Base-by-base conservation (phyloP, 2,888 invertebrate species). In the Tenthredo scrophulariae region DNA sequence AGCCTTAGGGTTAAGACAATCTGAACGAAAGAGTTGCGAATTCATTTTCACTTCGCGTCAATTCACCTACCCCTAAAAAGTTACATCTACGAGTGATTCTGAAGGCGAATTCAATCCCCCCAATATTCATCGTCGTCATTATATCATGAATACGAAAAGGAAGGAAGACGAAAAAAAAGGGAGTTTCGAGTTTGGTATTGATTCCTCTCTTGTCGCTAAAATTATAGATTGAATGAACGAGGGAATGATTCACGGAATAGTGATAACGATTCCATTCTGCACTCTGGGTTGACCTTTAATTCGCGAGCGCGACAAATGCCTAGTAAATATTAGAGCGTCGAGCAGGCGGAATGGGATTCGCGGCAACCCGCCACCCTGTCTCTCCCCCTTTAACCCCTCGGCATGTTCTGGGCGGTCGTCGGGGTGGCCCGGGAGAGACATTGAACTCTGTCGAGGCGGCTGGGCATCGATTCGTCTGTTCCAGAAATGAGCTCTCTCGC, bases 401-500 rank as follows among this genome's bases (percentile, higher is more conserved):
- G 87, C 88, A 87, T 87, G 88, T 74, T 75, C 84, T 87, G 87
- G 87, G 87, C 86, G 87, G 87, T 88, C 87, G 87, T 87, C 87
- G 87, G 89, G 88, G 70, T 89, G 87, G 91, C 91, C 91, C 91
- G 91, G 91, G 91, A 91, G 91, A 91, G 91, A 91, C 91, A 91
- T 91, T 91, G 91, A 91, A 91, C 91, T 91, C 91, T 91, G 91
- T 89, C 90, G 89, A 89, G 89, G 89, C 89, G 89, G 85, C 88
- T 89, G 90, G 88, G 89, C 91, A 91, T 91, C 91, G 91, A 91
- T 91, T 91, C 90, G 91, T 90, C 91, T 91, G 91, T 91, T 91
- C 91, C 89, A 91, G 91, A 91, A 90, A 90, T 90, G 91, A 89
- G 88, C 26, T 86, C 82, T 85, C 85, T 86, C 86, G 37, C 84